These are phyloP conservation scores for Phortica variegata DNA, from an alignment of 1,140 invertebrate species.

Conservation along the genomic window DNA sequence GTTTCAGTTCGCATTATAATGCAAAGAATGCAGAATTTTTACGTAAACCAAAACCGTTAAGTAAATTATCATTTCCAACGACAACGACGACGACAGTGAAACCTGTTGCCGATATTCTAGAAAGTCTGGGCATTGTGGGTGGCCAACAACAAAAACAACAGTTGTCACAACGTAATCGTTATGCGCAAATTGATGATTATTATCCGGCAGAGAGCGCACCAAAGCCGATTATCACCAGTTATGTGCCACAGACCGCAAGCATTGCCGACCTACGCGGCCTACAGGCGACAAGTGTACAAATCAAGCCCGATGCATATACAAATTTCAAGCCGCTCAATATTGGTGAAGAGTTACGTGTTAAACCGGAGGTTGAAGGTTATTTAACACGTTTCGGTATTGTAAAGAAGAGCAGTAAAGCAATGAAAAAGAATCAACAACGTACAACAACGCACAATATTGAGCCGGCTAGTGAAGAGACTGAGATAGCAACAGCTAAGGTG, in stretches of 20 bases:
- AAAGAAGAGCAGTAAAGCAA: constrained; percentile 37
- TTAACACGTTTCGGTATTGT: constrained; percentile 52
- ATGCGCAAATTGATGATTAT: constrained; percentile 38
- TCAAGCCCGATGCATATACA: constrained; percentile 44
- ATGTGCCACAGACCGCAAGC: constrained; percentile 18
- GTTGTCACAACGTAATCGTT: constrained; percentile 30
- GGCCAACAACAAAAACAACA: constrained; percentile 22
- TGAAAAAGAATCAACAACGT: constrained; percentile 29
- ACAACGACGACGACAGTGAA: constrained; percentile 29
- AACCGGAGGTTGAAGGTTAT: constrained; percentile 52
- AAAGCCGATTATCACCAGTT: constrained; percentile 29
- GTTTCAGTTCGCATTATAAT: constrained; percentile 53
- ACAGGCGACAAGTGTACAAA: constrained; percentile 29
- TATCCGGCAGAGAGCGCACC: constrained; percentile 48
- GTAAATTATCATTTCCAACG: background rate
- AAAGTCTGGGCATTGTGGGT: constrained; percentile 46
- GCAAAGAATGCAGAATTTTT: constrained; percentile 47
- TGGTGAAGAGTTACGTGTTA: constrained; percentile 45
- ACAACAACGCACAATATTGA: constrained; percentile 21
- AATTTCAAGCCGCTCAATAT: constrained; percentile 52
- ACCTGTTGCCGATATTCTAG: constrained; percentile 46
- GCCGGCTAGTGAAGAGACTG: constrained; percentile 33
- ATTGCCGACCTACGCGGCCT: constrained; percentile 39
- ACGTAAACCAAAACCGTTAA: constrained; percentile 23
- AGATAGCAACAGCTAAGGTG: constrained; percentile 37